A percentile compares a stretch with the other conserved stretches of the same genome.
Evolutionary conservation across 1,140 invertebrate genomes (phyloP).

Genomic region (Glossosoma conforme): DNA sequence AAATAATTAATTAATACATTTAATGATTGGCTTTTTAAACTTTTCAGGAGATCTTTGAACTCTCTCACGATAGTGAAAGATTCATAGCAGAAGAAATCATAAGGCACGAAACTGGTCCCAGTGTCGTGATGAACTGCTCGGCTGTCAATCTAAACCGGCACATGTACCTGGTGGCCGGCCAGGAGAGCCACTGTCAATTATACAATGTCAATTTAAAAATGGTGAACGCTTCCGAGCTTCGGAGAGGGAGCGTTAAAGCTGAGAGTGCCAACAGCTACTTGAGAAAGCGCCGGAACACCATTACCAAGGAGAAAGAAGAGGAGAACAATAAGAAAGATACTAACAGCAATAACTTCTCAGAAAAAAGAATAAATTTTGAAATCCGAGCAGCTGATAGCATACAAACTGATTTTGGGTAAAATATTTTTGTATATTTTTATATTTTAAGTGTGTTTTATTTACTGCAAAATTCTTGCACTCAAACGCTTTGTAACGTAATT

Average conservation of each 20-base stretch:
- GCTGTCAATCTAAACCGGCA: conserved; percentile 53
- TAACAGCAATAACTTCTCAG: conserved; percentile 42
- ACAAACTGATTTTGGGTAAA: conserved; percentile 75
- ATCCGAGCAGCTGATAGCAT: conserved; percentile 70
- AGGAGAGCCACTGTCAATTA: conserved; percentile 87
- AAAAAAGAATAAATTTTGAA: conserved; percentile 64
- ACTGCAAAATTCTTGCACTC: no score
- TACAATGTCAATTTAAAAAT: conserved; percentile 76
- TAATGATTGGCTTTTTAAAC: no score
- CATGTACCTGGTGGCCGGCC: conserved; percentile 79
- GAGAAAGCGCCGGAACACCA: conserved; percentile 37
- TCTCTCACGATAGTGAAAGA: conserved; percentile 73
- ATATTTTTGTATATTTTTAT: conserved; percentile 9
- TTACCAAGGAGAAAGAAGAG: conserved; percentile 44
- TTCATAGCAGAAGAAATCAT: conserved; percentile 82
- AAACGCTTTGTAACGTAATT: no score
- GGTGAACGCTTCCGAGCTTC: conserved; percentile 46
- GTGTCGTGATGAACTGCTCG: conserved; percentile 88
- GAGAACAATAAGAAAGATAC: conserved; percentile 44
- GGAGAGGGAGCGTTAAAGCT: conserved; percentile 45
- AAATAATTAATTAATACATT: no score
- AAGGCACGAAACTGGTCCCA: conserved; percentile 80
- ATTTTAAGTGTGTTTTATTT: no score
- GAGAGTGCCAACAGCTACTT: conserved; percentile 42
- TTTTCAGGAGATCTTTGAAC: conserved; percentile 83